phyloP scores from a whole-genome alignment of 2,888 invertebrate species.

The Choreutis nemorana region DNA sequence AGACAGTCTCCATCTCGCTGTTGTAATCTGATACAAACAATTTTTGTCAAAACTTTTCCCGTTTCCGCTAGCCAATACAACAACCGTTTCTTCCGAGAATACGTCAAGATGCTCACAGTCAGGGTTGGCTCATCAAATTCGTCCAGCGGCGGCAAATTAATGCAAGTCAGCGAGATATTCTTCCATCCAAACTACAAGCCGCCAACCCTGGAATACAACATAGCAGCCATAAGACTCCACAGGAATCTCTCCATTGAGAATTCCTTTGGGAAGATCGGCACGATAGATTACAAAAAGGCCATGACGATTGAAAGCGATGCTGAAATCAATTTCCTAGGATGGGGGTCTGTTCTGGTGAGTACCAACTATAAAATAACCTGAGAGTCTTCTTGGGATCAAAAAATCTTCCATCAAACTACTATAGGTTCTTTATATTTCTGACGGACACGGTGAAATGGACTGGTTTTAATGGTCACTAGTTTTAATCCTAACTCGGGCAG shows the following conservation, averaged over 20 bases:
- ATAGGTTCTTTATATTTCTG: too few species aligned
- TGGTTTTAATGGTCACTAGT: too few species aligned
- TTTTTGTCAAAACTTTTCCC: background rate
- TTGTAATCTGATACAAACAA: too few species aligned
- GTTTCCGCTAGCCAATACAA: conserved; percentile 43
- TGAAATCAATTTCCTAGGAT: conserved; percentile 38
- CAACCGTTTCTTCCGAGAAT: conserved; percentile 54
- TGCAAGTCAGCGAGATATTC: conserved; percentile 38
- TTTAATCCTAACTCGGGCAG: too few species aligned
- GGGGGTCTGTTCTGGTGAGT: conserved; percentile 52
- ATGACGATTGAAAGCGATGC: conserved; percentile 30
- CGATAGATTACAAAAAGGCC: conserved; percentile 23
- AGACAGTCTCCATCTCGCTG: too few species aligned
- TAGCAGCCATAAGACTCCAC: conserved; percentile 35
- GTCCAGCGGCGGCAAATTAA: conserved; percentile 35
- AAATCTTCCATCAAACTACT: too few species aligned
- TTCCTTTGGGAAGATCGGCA: conserved; percentile 14
- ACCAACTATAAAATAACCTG: too few species aligned
- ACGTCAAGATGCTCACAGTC: conserved; percentile 47
- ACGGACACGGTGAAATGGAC: too few species aligned
- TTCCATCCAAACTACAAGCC: conserved; percentile 60
- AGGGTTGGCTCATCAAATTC: conserved; percentile 48
- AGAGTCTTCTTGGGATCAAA: too few species aligned
- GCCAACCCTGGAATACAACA: conserved; percentile 41
- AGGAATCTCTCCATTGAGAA: conserved; percentile 32